A percentile compares a stretch with the other conserved stretches of the same genome.
Conservation (phyloP, 2,113 vertebrate species). For the Recurvirostra avosetta region DNA sequence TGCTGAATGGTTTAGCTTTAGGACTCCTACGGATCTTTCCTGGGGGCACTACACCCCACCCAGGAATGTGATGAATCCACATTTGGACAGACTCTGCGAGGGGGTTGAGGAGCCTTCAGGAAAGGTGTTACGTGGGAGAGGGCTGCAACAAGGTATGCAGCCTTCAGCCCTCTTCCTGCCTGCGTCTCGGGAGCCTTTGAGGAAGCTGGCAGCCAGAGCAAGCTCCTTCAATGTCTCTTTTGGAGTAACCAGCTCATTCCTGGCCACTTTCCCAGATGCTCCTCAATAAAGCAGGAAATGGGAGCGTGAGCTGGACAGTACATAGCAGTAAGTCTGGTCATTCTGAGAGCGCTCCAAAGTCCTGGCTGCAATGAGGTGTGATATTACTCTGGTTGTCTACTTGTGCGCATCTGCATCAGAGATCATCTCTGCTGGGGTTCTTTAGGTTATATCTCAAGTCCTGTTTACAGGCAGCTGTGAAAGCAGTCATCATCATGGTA, state of each 20-base stretch:
- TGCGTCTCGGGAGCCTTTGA: background rate
- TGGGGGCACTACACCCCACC: rapidly evolving
- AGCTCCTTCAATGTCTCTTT: constrained; percentile 11
- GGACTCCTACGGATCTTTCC: background rate
- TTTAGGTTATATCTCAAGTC: background rate
- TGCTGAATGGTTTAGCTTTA: background rate
- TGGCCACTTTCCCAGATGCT: constrained; percentile 23
- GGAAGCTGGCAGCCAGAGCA: background rate
- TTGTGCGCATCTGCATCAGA: background rate
- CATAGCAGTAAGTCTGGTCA: background rate
- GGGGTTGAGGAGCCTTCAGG: background rate
- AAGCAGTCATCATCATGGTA: background rate
- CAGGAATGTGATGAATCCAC: background rate
- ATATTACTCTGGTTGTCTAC: background rate
- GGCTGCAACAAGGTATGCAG: background rate
- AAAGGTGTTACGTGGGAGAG: background rate
- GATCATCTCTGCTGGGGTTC: background rate
- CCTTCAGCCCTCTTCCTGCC: background rate
- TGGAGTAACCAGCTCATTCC: constrained; percentile 10
- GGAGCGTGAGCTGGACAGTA: background rate
- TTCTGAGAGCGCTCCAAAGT: background rate
- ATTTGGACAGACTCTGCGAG: background rate
- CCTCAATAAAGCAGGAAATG: background rate
- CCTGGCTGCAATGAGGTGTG: background rate
- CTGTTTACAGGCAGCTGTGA: background rate